Base-by-base conservation (phyloP, 1,140 invertebrate genomes). In the Anadara kagoshimensis region DNA sequence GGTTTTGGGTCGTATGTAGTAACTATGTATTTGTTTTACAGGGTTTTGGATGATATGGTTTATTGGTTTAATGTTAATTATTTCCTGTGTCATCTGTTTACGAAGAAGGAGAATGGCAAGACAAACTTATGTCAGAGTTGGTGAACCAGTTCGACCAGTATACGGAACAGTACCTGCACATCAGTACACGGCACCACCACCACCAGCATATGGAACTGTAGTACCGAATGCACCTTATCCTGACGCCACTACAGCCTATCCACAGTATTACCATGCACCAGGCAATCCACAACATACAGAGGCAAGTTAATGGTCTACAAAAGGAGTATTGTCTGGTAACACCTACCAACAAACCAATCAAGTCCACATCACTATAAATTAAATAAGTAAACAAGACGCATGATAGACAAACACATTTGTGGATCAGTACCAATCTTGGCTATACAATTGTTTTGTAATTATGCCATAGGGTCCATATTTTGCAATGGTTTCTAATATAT, bases 11-110 rank as follows among this genome's bases (percentile, higher is more conserved):
- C n/a, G n/a, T n/a, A n/a, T n/a, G n/a, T n/a, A n/a, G n/a, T n/a
- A n/a, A n/a, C n/a, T n/a, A n/a, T n/a, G n/a, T n/a, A n/a, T n/a
- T n/a, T 36, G 29, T 65, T 18, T 57, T 58, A n/a, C 56, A 81
- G 79, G 76, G 79, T 80, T 80, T 62, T 80, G 78, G 78, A 49
- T 75, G 11, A 78, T 80, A 8, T 80, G 78, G 78, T 43, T 78
- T 24, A 36, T 78, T 11, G 56, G 75, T 2, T 78, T 80, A 44
- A 56, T 78, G 24, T 47, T 74, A 8, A 72, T 76, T 53, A 61
- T 73, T 0, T 64, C 57, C 58, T 78, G 75, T 65, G 54, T 65
- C 14, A 65, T 75, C 18, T 68, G 59, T 57, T 26, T 66, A 18
- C 61, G 75, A 20, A 59, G 53, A 45, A 65, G 72, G 51, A 66